Evolutionary conservation across 2,113 vertebrate species (phyloP).

Genomic region (Elephas maximus): DNA sequence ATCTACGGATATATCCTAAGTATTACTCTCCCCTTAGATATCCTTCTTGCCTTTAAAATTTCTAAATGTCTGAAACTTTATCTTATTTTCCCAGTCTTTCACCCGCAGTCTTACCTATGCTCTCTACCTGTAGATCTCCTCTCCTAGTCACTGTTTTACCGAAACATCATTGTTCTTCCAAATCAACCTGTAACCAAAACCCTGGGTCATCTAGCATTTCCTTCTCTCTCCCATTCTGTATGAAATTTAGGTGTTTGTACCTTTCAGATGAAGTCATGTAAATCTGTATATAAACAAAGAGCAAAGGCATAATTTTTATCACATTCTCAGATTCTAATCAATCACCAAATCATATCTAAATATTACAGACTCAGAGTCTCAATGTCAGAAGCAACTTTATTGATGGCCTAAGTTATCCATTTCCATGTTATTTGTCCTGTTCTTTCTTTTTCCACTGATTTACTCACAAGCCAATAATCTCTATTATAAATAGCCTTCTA

Average conservation of each 20-base stretch:
- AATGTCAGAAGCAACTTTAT: neutral
- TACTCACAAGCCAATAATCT: neutral
- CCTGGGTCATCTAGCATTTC: neutral
- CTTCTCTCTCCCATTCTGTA: neutral
- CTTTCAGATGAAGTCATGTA: conserved; percentile 12
- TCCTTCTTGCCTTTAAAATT: neutral
- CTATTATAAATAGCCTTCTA: neutral
- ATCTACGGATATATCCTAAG: neutral
- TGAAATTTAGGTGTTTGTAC: neutral
- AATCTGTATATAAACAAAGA: neutral
- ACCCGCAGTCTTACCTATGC: neutral
- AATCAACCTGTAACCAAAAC: neutral
- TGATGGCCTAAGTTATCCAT: neutral
- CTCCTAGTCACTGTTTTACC: neutral
- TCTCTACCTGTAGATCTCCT: fast-evolving
- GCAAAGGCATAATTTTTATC: neutral
- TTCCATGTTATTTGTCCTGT: neutral
- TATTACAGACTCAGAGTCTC: neutral
- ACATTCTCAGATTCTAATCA: neutral
- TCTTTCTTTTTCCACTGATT: neutral
- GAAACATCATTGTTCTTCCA: neutral
- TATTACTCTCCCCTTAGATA: neutral
- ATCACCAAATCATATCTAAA: neutral
- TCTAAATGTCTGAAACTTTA: neutral
- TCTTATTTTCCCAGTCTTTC: neutral